Percentiles rank a stretch among this genome's conserved stretches.
Evolutionary conservation across 2,113 vertebrate genomes (phyloP).

Genomic region (Sisor rabdophorus): DNA sequence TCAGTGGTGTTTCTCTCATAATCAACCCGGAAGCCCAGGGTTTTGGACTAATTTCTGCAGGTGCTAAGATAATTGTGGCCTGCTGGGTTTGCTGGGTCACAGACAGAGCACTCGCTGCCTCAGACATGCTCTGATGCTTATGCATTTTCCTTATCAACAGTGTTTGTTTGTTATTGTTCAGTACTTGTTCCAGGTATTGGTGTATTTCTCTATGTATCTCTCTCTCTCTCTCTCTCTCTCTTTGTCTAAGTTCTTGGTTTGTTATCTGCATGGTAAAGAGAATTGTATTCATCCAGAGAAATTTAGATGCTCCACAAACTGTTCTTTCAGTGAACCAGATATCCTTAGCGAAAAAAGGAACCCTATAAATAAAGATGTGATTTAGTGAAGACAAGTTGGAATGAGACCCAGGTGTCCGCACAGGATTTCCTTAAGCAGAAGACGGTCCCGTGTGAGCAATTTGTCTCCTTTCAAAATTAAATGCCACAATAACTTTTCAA

Average conservation of each 20-base stretch:
- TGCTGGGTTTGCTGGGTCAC: conserved; percentile 47
- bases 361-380: conserved; percentile 39
- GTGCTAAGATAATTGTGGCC: conserved; percentile 54
- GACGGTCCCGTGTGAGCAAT: conserved; percentile 31
- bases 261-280: not conserved
- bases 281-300: conserved; percentile 20
- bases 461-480: conserved; percentile 36
- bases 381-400: conserved; percentile 37
- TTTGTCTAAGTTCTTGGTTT: conserved; percentile 10
- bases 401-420: conserved; percentile 42
- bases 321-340: not conserved
- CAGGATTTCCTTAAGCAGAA: conserved; percentile 52
- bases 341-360: conserved; percentile 17
- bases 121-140: conserved; percentile 50
- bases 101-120: conserved; percentile 47
- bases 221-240: not conserved
- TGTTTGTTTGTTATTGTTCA: conserved; percentile 39
- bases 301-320: conserved; percentile 16
- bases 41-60: conserved; percentile 21
- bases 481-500: conserved; percentile 33
- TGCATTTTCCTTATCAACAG: conserved; percentile 48
- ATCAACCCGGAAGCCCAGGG: conserved; percentile 25
- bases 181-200: conserved; percentile 24
- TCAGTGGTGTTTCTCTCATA: conserved; percentile 20
- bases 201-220: conserved; percentile 23